Evolutionary conservation across 2,113 vertebrate species (phyloP).

Genomic region (Gulo gulo): DNA sequence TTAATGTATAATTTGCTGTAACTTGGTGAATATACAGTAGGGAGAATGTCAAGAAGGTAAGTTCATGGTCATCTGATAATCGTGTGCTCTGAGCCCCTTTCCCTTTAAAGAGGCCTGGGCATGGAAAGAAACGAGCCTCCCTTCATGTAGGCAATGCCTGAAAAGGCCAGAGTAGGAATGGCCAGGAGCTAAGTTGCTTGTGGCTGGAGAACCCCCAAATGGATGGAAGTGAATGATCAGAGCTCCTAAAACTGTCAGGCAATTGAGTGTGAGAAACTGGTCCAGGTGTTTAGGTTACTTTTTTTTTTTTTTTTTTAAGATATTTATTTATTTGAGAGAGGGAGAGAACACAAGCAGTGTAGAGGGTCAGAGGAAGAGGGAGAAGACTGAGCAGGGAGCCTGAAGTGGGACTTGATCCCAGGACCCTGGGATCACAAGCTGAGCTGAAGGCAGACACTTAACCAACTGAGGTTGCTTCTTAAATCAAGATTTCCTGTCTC

Average conservation of each 20-base stretch:
- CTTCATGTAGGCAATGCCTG: neutral
- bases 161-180: rapidly evolving
- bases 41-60: neutral
- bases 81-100: neutral
- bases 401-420: neutral
- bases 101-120: neutral
- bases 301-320: neutral
- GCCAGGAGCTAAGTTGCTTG: neutral
- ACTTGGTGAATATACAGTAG: neutral
- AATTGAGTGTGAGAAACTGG: neutral
- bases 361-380: neutral
- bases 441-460: neutral
- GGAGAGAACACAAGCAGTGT: neutral
- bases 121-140: neutral
- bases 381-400: neutral
- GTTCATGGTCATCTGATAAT: neutral
- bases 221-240: neutral
- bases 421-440: neutral
- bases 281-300: neutral
- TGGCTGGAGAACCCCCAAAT: neutral
- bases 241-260: neutral
- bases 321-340: neutral
- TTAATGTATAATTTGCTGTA: constrained; percentile 43
- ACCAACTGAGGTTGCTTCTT: neutral
- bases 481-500: neutral